A percentile compares a stretch with the other conserved stretches of the same genome.
These are phyloP conservation scores for Akabosia matsudoensis DNA, from an alignment of 1,140 invertebrate genomes.

Conservation along the genomic window DNA sequence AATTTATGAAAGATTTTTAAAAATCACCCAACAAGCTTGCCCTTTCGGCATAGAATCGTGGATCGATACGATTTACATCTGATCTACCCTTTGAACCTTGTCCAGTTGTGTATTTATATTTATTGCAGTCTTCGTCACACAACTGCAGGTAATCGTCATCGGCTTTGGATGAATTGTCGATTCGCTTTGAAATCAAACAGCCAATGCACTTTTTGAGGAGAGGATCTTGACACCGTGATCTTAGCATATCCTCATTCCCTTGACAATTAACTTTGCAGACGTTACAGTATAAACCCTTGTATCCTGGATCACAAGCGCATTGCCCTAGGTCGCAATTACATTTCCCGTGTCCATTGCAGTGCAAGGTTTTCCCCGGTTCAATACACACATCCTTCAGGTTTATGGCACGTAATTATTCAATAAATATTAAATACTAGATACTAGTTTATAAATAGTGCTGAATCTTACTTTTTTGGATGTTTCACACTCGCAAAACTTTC, in stretches of 20 bases:
- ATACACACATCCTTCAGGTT: conserved; percentile 6
- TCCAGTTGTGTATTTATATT: too few relatives aligned
- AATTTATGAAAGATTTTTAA: too few relatives aligned
- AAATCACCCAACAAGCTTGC: too few relatives aligned
- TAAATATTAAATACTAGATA: too few relatives aligned
- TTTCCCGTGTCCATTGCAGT: conserved; percentile 24
- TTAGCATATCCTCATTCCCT: not conserved
- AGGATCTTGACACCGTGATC: not conserved
- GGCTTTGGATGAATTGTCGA: too few relatives aligned
- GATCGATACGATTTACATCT: too few relatives aligned
- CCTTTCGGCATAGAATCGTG: too few relatives aligned
- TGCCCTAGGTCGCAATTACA: not conserved
- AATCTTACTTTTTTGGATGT: not conserved
- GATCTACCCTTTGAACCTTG: too few relatives aligned
- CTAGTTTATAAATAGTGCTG: not conserved
- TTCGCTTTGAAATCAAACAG: not conserved
- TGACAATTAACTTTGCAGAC: conserved; percentile 23
- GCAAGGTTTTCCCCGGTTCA: not conserved
- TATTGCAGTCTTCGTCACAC: too few relatives aligned
- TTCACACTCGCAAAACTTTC: conserved; percentile 18
- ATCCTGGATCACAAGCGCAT: conserved; percentile 8
- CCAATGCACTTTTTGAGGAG: not conserved
- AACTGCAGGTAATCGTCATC: too few relatives aligned
- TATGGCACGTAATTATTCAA: not conserved
- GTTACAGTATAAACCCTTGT: conserved; percentile 26